phyloP scores from a whole-genome alignment of 64 coral and sea anemone species.

The Montipora sp. region DNA sequence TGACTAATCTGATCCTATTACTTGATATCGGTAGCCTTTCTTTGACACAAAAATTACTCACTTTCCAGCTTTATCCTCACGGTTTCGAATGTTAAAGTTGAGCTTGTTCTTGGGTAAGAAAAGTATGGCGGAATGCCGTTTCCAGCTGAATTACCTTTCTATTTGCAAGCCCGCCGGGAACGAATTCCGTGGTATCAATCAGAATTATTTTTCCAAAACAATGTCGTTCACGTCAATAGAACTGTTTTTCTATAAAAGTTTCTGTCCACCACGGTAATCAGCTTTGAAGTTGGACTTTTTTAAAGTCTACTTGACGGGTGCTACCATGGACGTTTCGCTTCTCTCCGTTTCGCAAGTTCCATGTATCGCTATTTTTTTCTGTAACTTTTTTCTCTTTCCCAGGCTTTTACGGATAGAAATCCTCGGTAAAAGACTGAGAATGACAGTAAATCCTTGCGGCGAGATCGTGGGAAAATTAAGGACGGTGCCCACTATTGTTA shows the following conservation, averaged over 20 bases:
- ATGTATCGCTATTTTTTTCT: neutral
- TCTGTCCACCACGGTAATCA: neutral
- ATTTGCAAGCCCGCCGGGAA: neutral
- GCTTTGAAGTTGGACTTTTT: neutral
- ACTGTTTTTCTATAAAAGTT: neutral
- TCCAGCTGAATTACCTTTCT: too few species aligned
- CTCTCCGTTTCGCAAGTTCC: neutral
- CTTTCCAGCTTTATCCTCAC: too few species aligned
- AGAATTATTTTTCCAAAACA: constrained; percentile 5
- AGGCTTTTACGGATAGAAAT: neutral
- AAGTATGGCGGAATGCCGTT: too few species aligned
- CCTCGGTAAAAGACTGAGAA: neutral
- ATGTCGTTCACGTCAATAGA: neutral
- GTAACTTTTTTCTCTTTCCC: neutral
- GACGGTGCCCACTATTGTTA: too few species aligned
- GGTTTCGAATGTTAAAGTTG: too few species aligned
- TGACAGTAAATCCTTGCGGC: neutral
- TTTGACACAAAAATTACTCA: too few species aligned
- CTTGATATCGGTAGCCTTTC: too few species aligned
- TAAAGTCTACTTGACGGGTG: neutral
- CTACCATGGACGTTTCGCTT: neutral
- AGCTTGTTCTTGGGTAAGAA: too few species aligned
- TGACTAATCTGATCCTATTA: too few species aligned
- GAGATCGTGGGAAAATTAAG: neutral
- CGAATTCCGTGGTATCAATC: neutral